phyloP scores from a whole-genome alignment of 2,113 vertebrate species.

The Tetraodon nigroviridis region DNA sequence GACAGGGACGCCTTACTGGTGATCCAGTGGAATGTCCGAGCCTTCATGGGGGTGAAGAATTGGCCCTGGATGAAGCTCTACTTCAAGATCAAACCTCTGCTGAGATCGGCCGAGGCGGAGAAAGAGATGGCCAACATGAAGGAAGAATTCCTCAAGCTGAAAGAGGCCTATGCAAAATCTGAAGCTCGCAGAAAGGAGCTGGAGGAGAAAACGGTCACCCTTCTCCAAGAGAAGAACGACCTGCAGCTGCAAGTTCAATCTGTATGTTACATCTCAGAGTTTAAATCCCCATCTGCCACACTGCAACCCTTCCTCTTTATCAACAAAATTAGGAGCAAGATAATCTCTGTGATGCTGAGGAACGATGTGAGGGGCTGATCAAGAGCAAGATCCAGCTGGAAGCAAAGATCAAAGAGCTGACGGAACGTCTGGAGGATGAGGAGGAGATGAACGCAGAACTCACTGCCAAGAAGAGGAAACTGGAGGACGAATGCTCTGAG shows the following conservation, averaged over 20 bases:
- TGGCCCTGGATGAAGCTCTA: conserved; percentile 89
- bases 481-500: too few species aligned
- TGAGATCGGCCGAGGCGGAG: conserved; percentile 83
- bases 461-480: too few species aligned
- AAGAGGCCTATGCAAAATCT: conserved; percentile 82
- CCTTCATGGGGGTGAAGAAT: conserved; percentile 91
- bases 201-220: conserved; percentile 90
- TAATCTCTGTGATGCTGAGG: conserved; percentile 83
- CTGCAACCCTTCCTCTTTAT: too few species aligned
- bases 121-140: conserved; percentile 81
- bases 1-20: conserved; percentile 81
- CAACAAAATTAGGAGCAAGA: conserved; percentile 79
- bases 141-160: conserved; percentile 78
- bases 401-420: conserved; percentile 85
- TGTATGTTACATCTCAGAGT: conserved; percentile 43
- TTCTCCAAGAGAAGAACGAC: conserved; percentile 90
- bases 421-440: conserved; percentile 83
- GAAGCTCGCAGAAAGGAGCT: conserved; percentile 85
- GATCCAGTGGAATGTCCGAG: conserved; percentile 88
- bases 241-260: conserved; percentile 89
- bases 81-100: conserved; percentile 88
- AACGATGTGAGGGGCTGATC: conserved; percentile 86
- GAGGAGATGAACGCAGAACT: too few species aligned
- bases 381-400: conserved; percentile 89
- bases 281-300: too few species aligned